These are phyloP conservation scores for Bombus pascuorum DNA, from an alignment of 1,140 invertebrate genomes.

Conservation along the genomic window DNA sequence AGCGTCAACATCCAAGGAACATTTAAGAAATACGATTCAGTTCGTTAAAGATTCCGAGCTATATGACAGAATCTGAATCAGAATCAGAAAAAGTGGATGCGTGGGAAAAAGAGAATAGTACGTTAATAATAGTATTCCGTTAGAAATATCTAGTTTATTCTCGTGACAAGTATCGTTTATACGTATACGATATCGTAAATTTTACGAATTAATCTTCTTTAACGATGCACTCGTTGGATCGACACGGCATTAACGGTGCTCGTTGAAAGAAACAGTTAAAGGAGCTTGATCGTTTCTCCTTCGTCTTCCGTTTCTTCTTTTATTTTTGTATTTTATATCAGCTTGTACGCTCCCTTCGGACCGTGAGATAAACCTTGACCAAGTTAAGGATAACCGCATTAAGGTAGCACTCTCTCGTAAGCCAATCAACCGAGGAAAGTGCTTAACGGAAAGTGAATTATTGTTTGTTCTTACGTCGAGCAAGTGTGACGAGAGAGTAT, in stretches of 20 bases:
- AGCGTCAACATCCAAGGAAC: too few species aligned
- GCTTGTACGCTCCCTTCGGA: not conserved
- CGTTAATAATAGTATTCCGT: too few species aligned
- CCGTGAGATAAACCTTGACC: conserved; percentile 58
- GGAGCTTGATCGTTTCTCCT: not conserved
- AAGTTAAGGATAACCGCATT: conserved; percentile 53
- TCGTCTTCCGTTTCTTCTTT: not conserved
- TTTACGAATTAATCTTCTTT: too few species aligned
- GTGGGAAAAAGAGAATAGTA: too few species aligned
- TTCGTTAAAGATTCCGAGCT: too few species aligned
- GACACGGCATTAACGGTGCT: not conserved
- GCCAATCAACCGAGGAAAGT: conserved; percentile 50
- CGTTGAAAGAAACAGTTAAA: not conserved
- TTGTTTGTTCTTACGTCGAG: conserved; percentile 38
- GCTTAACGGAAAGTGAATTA: conserved; percentile 32
- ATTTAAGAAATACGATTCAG: too few species aligned
- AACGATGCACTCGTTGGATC: too few species aligned
- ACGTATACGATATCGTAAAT: too few species aligned
- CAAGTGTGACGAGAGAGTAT: conserved; percentile 16
- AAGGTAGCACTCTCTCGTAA: conserved; percentile 28
- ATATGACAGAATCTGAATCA: too few species aligned
- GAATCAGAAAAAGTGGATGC: too few species aligned
- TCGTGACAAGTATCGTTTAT: too few species aligned
- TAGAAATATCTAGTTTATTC: too few species aligned
- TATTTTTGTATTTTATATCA: not conserved